A percentile compares a stretch with the other conserved stretches of the same genome.
Conservation (phyloP, 1,140 invertebrate genomes). For the Drosophila jambulina region DNA sequence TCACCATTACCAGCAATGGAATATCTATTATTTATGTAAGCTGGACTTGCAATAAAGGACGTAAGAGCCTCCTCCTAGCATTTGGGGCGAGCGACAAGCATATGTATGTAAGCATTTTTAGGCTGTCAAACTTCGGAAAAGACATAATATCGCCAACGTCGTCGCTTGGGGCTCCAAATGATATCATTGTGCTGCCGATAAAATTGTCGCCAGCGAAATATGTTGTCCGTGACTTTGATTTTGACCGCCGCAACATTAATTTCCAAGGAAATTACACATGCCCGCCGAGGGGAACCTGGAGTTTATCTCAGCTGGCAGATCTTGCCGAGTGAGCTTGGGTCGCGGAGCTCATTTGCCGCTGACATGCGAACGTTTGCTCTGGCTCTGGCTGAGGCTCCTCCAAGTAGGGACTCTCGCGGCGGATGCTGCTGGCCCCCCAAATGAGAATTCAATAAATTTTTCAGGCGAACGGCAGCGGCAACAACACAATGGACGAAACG, state of each 20-base stretch:
- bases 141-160: conserved; percentile 74
- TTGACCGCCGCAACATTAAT: conserved; percentile 81
- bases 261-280: conserved; percentile 79
- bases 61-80: conserved; percentile 10
- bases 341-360: conserved; percentile 70
- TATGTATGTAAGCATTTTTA: conserved; percentile 1
- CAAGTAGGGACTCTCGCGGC: conserved; percentile 32
- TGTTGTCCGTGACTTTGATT: conserved; percentile 79
- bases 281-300: conserved; percentile 35
- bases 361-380: conserved; percentile 71
- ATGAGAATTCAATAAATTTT: conserved; percentile 84
- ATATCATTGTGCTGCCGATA: conserved; percentile 81
- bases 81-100: conserved; percentile 20
- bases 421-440: conserved; percentile 48
- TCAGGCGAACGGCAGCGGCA: conserved; percentile 62
- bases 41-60: conserved; percentile 35
- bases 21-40: conserved; percentile 5
- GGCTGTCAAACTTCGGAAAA: conserved; percentile 54
- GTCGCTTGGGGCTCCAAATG: conserved; percentile 58
- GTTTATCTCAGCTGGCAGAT: conserved; percentile 70
- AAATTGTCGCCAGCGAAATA: conserved; percentile 82
- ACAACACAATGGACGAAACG: conserved; percentile 70
- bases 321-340: conserved; percentile 53
- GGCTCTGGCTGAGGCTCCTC: conserved; percentile 21
- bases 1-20: neutral